phyloP scores from a whole-genome alignment of 1,140 invertebrate species.

The Solen grandis region DNA sequence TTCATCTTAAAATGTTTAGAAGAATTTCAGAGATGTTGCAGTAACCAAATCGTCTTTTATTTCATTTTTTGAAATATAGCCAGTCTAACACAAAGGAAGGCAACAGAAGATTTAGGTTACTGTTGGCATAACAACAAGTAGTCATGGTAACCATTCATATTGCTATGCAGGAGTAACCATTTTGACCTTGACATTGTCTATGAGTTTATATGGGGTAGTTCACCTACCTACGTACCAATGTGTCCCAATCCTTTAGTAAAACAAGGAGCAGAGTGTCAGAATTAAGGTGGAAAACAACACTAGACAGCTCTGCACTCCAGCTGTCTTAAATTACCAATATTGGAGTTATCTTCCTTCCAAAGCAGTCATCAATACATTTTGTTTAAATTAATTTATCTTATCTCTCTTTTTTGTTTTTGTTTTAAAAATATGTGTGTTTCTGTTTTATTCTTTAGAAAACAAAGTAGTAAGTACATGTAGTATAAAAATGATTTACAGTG shows the following conservation, averaged over 20 bases:
- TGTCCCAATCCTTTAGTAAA: conserved; percentile 59
- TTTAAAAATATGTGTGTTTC: no score
- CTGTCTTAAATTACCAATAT: not conserved
- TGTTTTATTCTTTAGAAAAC: no score
- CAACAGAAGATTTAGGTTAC: conserved; percentile 54
- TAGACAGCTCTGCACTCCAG: conserved; percentile 33
- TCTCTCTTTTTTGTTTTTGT: no score
- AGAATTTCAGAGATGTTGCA: no score
- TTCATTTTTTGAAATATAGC: no score
- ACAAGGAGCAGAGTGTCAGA: conserved; percentile 57
- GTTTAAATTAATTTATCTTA: no score
- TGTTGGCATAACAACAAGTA: conserved; percentile 54
- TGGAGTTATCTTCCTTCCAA: conserved; percentile 2
- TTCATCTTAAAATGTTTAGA: no score
- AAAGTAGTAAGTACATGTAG: no score
- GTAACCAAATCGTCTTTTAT: no score
- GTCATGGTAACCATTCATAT: conserved; percentile 54
- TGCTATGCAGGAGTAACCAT: conserved; percentile 53
- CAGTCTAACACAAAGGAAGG: no score
- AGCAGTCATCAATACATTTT: no score
- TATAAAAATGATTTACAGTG: no score
- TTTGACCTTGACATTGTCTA: conserved; percentile 56
- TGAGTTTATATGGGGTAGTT: conserved; percentile 59
- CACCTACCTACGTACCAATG: conserved; percentile 60
- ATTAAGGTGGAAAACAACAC: conserved; percentile 25